Evolutionary conservation across 2,888 invertebrate species (phyloP), one percentile per base, ranked within the genome.

Genomic region (Drosophila paramelanica): DNA sequence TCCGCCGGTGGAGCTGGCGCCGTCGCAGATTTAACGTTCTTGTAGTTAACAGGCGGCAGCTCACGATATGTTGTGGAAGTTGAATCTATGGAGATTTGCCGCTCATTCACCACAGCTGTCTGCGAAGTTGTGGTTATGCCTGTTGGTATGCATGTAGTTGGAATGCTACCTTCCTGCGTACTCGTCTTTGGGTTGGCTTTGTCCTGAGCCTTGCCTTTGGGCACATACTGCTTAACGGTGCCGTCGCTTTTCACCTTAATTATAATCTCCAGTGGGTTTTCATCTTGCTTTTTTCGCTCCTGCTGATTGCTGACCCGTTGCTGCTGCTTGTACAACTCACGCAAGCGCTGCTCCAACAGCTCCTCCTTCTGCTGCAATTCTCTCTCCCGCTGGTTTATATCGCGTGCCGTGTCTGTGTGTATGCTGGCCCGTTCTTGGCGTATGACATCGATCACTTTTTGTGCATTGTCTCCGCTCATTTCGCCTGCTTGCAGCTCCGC

Each of bases 51-150:
- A 0, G 85, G 50, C 0, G 91, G 91, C 38, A 89, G 73, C 53
- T 90, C 92, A 14, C 82, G 79, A 75, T 92, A 92, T 5, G 84
- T 75, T 1, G 92, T 92, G 3, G 91, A 91, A 57, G 79, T 88
- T 1, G 91, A 90, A 52, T 89, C 89, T 33, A 90, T 90, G 0
- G 90, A 89, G 31, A 57, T 72, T 43, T 87, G 89, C 0, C 27
- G 57, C 50, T 56, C 58, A 36, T 11, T 46, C 4, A 33, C 17
- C 8, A 20, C 27, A 7, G 11, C n/a, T 10, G 7, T 5, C 50
- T 27, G 38, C 6, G 31, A 27, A 10, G 8, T n/a, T 8, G 36
- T 13, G 11, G 36, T 6, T 25, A 31, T n/a, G 3, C 1, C 5
- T 0, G 25, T 39, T 5, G 70, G 31, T 39, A 55, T 55, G 13